A percentile compares a stretch with the other conserved stretches of the same genome.
These are phyloP conservation scores for Brachypalpus laphriformis DNA, from an alignment of 2,888 invertebrate species.

Conservation along the genomic window DNA sequence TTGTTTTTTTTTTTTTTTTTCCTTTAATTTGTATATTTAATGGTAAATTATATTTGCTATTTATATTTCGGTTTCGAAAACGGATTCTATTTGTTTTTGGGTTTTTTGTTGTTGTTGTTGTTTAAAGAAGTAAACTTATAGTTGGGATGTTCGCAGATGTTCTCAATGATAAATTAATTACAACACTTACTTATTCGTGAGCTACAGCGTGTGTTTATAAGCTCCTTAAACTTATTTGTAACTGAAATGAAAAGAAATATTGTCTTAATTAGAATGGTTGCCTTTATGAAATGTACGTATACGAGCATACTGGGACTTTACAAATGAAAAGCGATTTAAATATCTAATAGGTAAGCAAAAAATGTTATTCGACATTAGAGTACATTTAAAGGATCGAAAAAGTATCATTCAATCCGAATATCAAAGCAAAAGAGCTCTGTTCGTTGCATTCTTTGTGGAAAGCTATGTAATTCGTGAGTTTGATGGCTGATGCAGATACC, in stretches of 20 bases:
- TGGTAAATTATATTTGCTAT: slow-evolving; percentile 61
- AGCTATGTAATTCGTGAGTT: too few species aligned
- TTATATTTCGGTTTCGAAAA: slow-evolving; percentile 46
- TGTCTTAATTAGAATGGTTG: background rate
- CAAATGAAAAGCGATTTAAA: too few species aligned
- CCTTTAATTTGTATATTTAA: slow-evolving; percentile 24
- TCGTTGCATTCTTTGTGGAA: too few species aligned
- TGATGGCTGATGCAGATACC: too few species aligned
- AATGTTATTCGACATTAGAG: too few species aligned
- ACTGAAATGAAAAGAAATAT: slow-evolving; percentile 47
- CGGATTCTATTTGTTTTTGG: slow-evolving; percentile 10
- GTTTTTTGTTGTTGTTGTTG: slow-evolving; percentile 11
- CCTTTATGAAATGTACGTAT: background rate
- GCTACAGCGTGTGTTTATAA: slow-evolving; percentile 51
- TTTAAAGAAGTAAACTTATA: slow-evolving; percentile 47
- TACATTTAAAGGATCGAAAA: too few species aligned
- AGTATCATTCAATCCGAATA: too few species aligned
- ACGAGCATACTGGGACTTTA: background rate
- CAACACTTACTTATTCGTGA: slow-evolving; percentile 61
- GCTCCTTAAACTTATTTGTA: slow-evolving; percentile 67
- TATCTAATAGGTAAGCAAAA: too few species aligned
- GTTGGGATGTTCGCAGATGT: slow-evolving; percentile 68
- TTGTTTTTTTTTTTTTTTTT: slow-evolving; percentile 37
- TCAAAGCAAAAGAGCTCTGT: too few species aligned
- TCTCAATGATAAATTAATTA: slow-evolving; percentile 64